Base-by-base conservation (phyloP, 2,113 vertebrate species). In the Dasyprocta punctata region DNA sequence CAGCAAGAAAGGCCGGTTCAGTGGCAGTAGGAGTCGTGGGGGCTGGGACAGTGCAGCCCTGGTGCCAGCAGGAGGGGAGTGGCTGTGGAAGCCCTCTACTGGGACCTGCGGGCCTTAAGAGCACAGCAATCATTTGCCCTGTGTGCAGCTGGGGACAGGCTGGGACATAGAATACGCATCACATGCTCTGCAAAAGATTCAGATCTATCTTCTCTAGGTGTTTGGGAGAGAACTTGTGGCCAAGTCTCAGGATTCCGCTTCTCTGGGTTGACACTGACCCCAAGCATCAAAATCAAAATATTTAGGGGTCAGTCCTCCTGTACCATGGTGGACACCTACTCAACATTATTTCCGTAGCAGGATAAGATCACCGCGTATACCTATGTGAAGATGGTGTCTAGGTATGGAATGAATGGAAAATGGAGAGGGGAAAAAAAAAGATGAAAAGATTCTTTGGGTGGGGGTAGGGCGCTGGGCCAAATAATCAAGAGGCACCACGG, bases 131-230 rank as follows among this genome's bases (percentile, higher is more conserved):
- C 83, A 75, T 77, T 94, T 75, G 38, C 67, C 73, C 83, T 14
- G 33, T 9, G 19, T 61, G 58, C 97, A 97, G 94, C 96, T 97
- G 96, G 89, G 96, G 75, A 92, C 92, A 95, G 92, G 36, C 65
- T 54, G 83, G 81, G 69, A 58, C 41, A 73, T 49, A 38, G 67
- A 75, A 30, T 89, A 85, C 33, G 36, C 14, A n/a, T 16, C 47
- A 38, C 0, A 73, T 1, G 36, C 69, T 86, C 49, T 77, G 44
- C 36, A 19, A 83, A 92, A 65, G 47, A 81, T 71, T 90, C 73
- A 71, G 73, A 69, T 38, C 56, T 28, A 81, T 80, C 80, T 71
- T 65, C 94, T 71, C 89, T 11, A 47, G 92, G 67, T 84, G 54
- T 61, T 78, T 47, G 41, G 89, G 67, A 78, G 89, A n/a, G 38